Evolutionary conservation across 2,797 vertebrate genomes (phyloP), one percentile per base, ranked within the genome.

Genomic region (Garrulus glandarius): DNA sequence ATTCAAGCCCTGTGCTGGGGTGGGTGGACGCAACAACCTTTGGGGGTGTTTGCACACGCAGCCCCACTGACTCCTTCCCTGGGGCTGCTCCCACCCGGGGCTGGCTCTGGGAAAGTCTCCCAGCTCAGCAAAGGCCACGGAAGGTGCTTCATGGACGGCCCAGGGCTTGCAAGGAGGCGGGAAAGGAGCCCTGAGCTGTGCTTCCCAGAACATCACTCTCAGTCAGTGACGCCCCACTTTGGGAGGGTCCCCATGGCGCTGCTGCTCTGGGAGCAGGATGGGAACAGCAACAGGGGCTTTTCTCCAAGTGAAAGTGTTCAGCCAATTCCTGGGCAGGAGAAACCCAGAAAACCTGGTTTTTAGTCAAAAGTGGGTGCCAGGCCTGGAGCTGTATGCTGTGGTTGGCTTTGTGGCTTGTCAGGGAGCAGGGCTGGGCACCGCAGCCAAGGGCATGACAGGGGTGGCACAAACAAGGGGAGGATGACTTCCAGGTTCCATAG

Each of bases 211-310:
- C 39, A 43, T 7, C 0, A 0, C 11, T 65, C 39, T 84, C 49
- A 17, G 32, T 4, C 0, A 1, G 60, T 57, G 56, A 41, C 10
- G 16, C 4, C 4, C 3, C 0, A 0, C 23, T 65, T 53, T 69
- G 43, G 26, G 8, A 63, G 6, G 26, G 18, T 65, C 20, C 61
- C 56, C 11, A 3, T 0, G 4, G 50, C 2, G 1, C 55, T 3
- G 4, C 55, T 72, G 37, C 55, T 80, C 59, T 4, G 9, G 37
- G 34, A 90, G 56, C 2, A 12, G 46, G 23, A 34, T 3, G 12
- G n/a, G 22, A 83, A 22, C 13, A 30, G 27, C 32, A 8, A 43
- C 6, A 36, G 20, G 13, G 15, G 1, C 22, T 70, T 87, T 76
- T 53, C 34, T 70, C 30, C 70, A 77, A 63, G 13, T 15, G 19